Evolutionary conservation across 1,140 invertebrate genomes (phyloP), one percentile per base, ranked within the genome.

Genomic region (Pachypeltis micranthus): DNA sequence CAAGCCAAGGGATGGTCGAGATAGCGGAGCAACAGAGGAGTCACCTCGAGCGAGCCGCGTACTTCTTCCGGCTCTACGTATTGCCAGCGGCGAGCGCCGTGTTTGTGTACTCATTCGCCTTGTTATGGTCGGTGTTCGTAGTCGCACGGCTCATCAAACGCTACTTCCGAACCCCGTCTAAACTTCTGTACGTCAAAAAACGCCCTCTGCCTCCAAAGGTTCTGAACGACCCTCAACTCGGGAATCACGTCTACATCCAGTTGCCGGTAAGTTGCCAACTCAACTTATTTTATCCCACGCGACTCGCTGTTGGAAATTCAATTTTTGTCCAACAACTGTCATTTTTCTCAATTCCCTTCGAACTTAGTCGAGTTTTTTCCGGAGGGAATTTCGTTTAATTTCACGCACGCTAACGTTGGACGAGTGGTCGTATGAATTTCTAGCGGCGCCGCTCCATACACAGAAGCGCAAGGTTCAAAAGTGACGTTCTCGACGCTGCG

Each of bases 161-260:
- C 26, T 63, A 51, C 61, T 12, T n/a, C 16, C 16, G 39, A 25
- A 26, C 31, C n/a, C 25, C 54, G 14, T 28, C 39, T 19, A 59
- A 63, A 27, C 14, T 1, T 24, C 55, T 60, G 54, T 55, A 19
- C 31, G 21, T 24, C 1, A 69, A 70, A 57, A 65, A 67, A 31
- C 31, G 72, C 16, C 67, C 60, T 23, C 31, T 68, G 2, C 71
- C 72, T 23, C 72, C 72, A 2, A 14, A 47, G 26, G 69, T 68
- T 63, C 65, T 73, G 4, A 65, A 69, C 34, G 69, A 73, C 61
- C 65, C 68, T 10, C 29, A 64, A 14, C 67, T 68, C 25, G 71
- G 71, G 16, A 65, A 67, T 34, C 72, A 73, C 65, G 44, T 64
- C 3, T 73, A 70, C 55, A 54, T 73, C 19, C 67, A 69, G 47